Conservation (phyloP, 1,140 invertebrate genomes). For the Micrasema longulum region DNA sequence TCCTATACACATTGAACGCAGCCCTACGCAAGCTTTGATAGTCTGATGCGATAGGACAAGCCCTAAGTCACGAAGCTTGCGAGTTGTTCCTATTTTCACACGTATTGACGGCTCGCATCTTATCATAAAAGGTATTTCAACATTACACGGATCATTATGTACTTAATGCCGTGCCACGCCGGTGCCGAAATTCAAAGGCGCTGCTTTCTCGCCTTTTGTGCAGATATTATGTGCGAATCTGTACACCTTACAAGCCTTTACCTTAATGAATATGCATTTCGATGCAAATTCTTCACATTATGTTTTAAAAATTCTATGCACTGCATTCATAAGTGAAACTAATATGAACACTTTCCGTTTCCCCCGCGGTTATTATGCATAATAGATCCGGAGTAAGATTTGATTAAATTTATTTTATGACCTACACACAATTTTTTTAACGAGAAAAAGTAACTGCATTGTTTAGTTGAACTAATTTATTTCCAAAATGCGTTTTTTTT, state of each 20-base stretch:
- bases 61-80: slow-evolving; percentile 16
- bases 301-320: slow-evolving; percentile 3
- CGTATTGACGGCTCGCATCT: slow-evolving; percentile 8
- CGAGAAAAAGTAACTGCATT: too few species aligned
- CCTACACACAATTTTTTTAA: too few species aligned
- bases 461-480: too few species aligned
- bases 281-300: slow-evolving; percentile 7
- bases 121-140: slow-evolving; percentile 19
- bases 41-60: slow-evolving; percentile 17
- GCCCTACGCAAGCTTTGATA: slow-evolving; percentile 32
- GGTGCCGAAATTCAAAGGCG: slow-evolving; percentile 1
- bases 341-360: too few species aligned
- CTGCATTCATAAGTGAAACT: too few species aligned
- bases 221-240: background rate
- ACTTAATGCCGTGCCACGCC: background rate
- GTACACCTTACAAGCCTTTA: background rate
- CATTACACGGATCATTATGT: background rate
- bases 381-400: too few species aligned
- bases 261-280: background rate
- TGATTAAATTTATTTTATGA: too few species aligned
- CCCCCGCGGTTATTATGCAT: too few species aligned
- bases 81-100: slow-evolving; percentile 29
- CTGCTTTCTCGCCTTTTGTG: slow-evolving; percentile 28
- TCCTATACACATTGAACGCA: too few species aligned
- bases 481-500: too few species aligned